Percentiles rank a stretch among this genome's conserved stretches.
These are phyloP conservation scores for Paedocypris sp. DNA, from an alignment of 2,113 vertebrate genomes.

Conservation along the genomic window DNA sequence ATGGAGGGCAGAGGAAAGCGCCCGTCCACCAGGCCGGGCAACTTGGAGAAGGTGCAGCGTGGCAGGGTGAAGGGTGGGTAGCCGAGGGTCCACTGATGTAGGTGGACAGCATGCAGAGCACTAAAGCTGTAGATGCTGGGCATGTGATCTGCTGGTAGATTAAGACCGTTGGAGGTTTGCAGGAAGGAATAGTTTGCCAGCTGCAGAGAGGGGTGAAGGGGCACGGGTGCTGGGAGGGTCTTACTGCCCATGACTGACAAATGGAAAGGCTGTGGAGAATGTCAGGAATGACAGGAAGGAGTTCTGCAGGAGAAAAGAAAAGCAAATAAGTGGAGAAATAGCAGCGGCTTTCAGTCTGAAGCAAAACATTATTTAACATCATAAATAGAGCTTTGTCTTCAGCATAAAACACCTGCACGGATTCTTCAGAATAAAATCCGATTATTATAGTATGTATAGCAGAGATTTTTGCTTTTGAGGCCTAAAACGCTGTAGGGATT, in stretches of 20 bases:
- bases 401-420: background rate
- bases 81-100: conserved; percentile 96
- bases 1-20: conserved; percentile 79
- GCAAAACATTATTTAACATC: background rate
- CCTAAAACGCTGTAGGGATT: background rate
- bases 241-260: conserved; percentile 81
- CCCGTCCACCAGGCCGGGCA: conserved; percentile 70
- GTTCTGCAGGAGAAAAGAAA: conserved; percentile 8
- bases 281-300: background rate
- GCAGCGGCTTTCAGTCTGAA: no score
- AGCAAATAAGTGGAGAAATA: background rate
- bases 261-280: background rate
- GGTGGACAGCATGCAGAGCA: conserved; percentile 83
- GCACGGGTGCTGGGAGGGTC: conserved; percentile 86
- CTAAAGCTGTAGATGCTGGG: conserved; percentile 92
- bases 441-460: background rate
- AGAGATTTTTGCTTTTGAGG: background rate
- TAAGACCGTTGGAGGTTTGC: conserved; percentile 84
- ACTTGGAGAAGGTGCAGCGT: conserved; percentile 82
- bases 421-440: background rate
- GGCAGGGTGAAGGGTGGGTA: conserved; percentile 82
- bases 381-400: background rate
- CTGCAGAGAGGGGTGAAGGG: conserved; percentile 90
- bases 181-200: conserved; percentile 93
- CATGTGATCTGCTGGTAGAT: conserved; percentile 81